phyloP scores from a whole-genome alignment of 2,113 vertebrate genomes.

The Machaerirhynchus nigripectus region DNA sequence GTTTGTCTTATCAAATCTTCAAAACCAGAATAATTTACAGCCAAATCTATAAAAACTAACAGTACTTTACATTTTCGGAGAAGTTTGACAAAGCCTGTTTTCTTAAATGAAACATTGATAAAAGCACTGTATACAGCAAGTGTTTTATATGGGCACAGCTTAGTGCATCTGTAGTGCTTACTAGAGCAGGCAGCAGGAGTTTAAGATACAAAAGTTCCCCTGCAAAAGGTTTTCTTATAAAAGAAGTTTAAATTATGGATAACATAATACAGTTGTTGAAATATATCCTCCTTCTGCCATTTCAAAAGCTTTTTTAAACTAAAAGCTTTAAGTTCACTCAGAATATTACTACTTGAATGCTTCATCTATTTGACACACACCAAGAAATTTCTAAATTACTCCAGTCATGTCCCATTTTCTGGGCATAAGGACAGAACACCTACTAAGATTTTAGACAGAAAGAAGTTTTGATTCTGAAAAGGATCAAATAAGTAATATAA shows the following conservation, averaged over 20 bases:
- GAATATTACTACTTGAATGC: neutral
- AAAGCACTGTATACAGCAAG: neutral
- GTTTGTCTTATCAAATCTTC: neutral
- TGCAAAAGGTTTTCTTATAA: neutral
- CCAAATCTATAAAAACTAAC: neutral
- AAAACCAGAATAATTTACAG: neutral
- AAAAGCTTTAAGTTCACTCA: neutral
- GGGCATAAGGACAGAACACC: neutral
- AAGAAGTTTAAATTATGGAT: neutral
- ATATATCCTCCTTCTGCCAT: neutral
- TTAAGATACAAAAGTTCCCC: neutral
- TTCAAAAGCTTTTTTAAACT: neutral
- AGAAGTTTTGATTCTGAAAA: neutral
- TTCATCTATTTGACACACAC: neutral
- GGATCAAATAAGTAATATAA: neutral
- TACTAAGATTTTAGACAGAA: neutral
- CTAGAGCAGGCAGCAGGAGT: neutral
- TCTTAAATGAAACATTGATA: neutral
- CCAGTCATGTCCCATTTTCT: slow-evolving; percentile 17
- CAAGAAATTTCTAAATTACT: neutral
- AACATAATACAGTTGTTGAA: neutral
- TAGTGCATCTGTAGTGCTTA: neutral
- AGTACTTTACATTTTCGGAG: slow-evolving; percentile 23
- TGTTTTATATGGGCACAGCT: neutral
- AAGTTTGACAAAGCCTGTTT: neutral